Conservation (phyloP, 2,888 invertebrate species). For the Melanostoma scalare region DNA sequence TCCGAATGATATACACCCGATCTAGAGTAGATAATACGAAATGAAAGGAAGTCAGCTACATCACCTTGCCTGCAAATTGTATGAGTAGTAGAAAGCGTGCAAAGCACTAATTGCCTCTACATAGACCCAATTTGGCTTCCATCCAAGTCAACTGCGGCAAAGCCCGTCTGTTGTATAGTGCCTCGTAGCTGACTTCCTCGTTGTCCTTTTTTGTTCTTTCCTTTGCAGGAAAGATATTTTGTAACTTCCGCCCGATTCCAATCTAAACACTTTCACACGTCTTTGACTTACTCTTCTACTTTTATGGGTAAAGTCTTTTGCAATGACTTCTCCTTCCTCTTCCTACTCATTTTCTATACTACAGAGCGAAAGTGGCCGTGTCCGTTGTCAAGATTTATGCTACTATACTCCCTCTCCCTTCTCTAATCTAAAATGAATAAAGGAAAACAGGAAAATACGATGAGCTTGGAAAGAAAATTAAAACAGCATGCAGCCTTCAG, state of each 20-base stretch:
- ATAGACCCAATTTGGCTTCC: slow-evolving; percentile 64
- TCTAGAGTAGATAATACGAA: slow-evolving; percentile 30
- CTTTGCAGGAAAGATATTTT: slow-evolving; percentile 13
- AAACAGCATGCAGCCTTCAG: slow-evolving; percentile 39
- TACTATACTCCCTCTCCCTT: slow-evolving; percentile 23
- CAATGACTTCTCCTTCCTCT: background rate
- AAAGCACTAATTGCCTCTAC: slow-evolving; percentile 68
- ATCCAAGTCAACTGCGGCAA: slow-evolving; percentile 64
- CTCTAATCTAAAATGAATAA: slow-evolving; percentile 66
- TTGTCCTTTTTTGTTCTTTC: slow-evolving; percentile 1
- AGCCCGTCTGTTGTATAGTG: slow-evolving; percentile 27
- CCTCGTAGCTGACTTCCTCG: slow-evolving; percentile 14
- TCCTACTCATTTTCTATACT: background rate
- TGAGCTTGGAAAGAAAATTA: slow-evolving; percentile 60
- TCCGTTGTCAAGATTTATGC: slow-evolving; percentile 66
- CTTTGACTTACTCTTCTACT: slow-evolving; percentile 21
- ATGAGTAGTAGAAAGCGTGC: slow-evolving; percentile 47
- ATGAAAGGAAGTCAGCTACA: slow-evolving; percentile 52
- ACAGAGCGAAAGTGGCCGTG: slow-evolving; percentile 38
- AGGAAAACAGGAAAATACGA: slow-evolving; percentile 52
- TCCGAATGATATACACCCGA: slow-evolving; percentile 42
- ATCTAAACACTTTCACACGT: slow-evolving; percentile 68
- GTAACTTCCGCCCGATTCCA: slow-evolving; percentile 59
- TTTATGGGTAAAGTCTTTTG: slow-evolving; percentile 16
- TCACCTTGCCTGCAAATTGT: slow-evolving; percentile 12